Conservation (phyloP, 2,797 vertebrate genomes). For the Gephyroberyx darwinii region DNA sequence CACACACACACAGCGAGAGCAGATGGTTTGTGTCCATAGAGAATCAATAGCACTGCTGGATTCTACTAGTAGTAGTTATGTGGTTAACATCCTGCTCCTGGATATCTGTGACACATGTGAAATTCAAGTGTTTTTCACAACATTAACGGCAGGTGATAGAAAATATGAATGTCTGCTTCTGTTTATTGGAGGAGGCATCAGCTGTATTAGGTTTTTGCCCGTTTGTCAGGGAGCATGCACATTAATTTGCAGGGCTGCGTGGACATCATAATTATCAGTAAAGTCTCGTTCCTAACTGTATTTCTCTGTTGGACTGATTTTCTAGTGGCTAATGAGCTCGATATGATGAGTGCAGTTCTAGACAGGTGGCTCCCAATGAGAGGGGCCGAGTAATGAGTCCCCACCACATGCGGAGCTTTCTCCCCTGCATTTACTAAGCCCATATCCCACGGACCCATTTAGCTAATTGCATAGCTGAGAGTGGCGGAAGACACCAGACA, state of each 20-base stretch:
- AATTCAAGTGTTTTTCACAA: slow-evolving; percentile 10
- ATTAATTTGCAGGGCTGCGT: neutral
- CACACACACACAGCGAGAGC: neutral
- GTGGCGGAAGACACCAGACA: slow-evolving; percentile 43
- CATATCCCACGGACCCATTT: slow-evolving; percentile 65
- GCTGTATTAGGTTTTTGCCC: neutral
- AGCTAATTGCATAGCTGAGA: slow-evolving; percentile 67
- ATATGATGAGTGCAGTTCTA: slow-evolving; percentile 23
- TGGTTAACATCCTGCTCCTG: slow-evolving; percentile 4
- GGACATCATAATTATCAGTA: neutral
- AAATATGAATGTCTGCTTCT: slow-evolving; percentile 9
- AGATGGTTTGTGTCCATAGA: slow-evolving; percentile 33
- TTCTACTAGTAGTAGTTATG: slow-evolving; percentile 2
- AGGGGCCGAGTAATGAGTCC: slow-evolving; percentile 34
- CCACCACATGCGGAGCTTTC: neutral
- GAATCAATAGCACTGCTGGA: slow-evolving; percentile 6
- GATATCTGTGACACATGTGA: neutral
- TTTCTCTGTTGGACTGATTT: neutral
- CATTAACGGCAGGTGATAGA: neutral
- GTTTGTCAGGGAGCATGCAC: neutral
- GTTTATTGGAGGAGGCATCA: neutral
- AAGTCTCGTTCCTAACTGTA: slow-evolving; percentile 3
- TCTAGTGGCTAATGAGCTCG: slow-evolving; percentile 13
- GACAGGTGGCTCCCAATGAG: slow-evolving; percentile 44
- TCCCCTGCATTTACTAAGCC: slow-evolving; percentile 54